Evolutionary conservation across 2,797 vertebrate genomes (phyloP).

Genomic region (Micromesistius poutassou): DNA sequence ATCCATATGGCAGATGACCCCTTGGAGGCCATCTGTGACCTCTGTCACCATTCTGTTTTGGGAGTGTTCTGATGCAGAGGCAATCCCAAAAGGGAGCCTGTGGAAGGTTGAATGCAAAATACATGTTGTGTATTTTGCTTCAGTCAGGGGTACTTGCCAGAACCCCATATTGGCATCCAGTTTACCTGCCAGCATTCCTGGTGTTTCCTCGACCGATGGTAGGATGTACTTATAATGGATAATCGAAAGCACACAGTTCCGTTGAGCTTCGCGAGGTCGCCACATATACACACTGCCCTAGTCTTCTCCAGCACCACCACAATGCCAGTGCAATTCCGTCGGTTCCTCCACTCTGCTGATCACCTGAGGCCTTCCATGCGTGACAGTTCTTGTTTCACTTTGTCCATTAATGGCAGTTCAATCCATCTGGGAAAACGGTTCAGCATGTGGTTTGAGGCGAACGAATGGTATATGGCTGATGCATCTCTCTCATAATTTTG

Average conservation of each 20-base stretch:
- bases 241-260: too few species aligned
- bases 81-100: not conserved
- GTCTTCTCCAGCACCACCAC: slow-evolving; percentile 13
- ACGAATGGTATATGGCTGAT: not conserved
- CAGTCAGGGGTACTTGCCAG: not conserved
- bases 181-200: slow-evolving; percentile 10
- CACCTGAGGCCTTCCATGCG: not conserved
- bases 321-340: slow-evolving; percentile 7
- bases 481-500: not conserved
- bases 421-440: not conserved
- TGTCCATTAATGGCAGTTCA: too few species aligned
- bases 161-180: slow-evolving; percentile 6
- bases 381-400: not conserved
- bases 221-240: too few species aligned
- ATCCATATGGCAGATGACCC: not conserved
- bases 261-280: too few species aligned
- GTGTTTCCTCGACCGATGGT: slow-evolving; percentile 4
- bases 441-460: not conserved
- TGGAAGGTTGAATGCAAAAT: too few species aligned
- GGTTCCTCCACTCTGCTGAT: not conserved
- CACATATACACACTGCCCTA: not conserved
- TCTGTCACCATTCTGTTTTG: not conserved
- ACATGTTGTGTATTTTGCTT: too few species aligned
- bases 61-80: not conserved
- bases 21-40: not conserved